Conservation (phyloP, 53 echinoderm and acorn worm genomes). For the Hippasteria phrygiana region DNA sequence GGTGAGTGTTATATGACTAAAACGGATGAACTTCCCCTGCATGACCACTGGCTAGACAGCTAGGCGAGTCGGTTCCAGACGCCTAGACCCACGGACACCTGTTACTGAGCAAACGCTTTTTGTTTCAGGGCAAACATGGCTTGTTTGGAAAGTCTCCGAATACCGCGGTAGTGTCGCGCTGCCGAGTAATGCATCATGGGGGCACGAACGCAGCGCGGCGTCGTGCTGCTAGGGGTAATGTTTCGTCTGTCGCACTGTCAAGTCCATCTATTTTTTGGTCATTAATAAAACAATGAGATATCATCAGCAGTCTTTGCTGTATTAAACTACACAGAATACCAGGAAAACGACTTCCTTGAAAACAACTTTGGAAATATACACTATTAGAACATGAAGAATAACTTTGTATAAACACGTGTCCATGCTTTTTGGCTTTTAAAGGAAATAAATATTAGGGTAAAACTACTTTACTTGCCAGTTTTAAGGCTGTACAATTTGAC, state of each 20-base stretch:
- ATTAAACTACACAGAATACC: not conserved
- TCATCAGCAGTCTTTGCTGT: no score
- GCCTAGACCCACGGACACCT: constrained; percentile 10
- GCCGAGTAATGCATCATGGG: not conserved
- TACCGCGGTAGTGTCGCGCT: not conserved
- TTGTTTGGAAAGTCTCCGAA: constrained; percentile 21
- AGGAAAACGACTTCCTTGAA: no score
- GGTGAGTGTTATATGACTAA: not conserved
- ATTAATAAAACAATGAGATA: not conserved
- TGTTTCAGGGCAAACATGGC: constrained; percentile 20
- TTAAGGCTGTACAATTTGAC: not conserved
- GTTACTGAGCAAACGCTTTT: constrained; percentile 43
- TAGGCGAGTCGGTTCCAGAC: not conserved
- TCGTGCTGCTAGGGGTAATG: not conserved
- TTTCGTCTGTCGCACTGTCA: not conserved
- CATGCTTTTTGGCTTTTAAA: not conserved
- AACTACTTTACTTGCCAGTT: not conserved
- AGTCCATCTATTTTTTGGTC: no score
- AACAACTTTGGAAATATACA: no score
- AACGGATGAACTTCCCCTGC: constrained; percentile 10
- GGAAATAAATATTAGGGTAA: not conserved
- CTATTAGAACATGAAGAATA: no score
- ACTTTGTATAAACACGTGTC: no score
- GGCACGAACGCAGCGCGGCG: not conserved
- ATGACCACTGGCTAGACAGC: not conserved